These are phyloP conservation scores for Elgonia sp. DNA, from an alignment of 2,888 invertebrate species.

Conservation along the genomic window DNA sequence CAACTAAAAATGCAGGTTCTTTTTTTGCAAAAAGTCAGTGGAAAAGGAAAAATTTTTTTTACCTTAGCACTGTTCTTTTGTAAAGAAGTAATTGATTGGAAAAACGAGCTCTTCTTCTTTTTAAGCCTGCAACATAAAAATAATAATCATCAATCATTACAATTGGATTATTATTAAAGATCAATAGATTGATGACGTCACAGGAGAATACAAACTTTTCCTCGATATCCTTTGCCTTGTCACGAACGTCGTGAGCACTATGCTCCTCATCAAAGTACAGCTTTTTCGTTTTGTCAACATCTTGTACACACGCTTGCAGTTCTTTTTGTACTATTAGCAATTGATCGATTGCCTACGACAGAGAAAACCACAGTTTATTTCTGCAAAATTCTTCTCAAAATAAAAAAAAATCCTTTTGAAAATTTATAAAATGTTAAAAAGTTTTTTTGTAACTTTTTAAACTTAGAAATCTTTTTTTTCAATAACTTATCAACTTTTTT, in stretches of 20 bases:
- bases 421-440: too few relatives aligned
- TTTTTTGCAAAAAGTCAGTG: too few relatives aligned
- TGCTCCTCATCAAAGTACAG: constrained; percentile 98
- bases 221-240: constrained; percentile 97
- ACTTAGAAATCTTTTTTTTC: too few relatives aligned
- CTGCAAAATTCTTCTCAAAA: too few relatives aligned
- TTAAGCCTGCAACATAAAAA: constrained; percentile 90
- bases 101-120: constrained; percentile 98
- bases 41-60: too few relatives aligned
- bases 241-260: constrained; percentile 97
- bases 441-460: too few relatives aligned
- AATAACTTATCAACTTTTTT: too few relatives aligned
- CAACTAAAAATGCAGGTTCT: too few relatives aligned
- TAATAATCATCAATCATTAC: constrained; percentile 10
- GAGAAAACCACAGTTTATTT: not conserved
- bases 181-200: constrained; percentile 29
- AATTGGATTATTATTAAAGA: constrained; percentile 30
- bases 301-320: constrained; percentile 94
- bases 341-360: constrained; percentile 92
- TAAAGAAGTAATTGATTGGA: constrained; percentile 97
- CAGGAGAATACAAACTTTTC: constrained; percentile 90
- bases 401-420: too few relatives aligned
- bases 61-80: constrained; percentile 99
- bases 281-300: constrained; percentile 97
- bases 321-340: constrained; percentile 96